Base-by-base conservation (phyloP, 1,140 invertebrate species). In the Hyposmocoma kahamanoa region DNA sequence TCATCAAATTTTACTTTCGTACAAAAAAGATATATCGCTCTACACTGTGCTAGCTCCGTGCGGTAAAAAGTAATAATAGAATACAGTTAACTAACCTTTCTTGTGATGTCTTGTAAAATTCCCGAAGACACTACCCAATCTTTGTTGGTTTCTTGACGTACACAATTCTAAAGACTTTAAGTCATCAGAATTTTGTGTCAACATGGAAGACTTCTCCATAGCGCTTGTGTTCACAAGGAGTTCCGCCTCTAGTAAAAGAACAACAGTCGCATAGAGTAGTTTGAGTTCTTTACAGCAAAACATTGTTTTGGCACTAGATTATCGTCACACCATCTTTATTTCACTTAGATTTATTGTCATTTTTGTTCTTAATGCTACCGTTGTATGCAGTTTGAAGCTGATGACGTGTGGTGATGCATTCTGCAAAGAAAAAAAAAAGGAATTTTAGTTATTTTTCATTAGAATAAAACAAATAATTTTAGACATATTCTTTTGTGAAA, bases 241-340 rank as follows among this genome's bases (percentile, higher is more conserved):
- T 50, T 78, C 71, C 21, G 71, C 72, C 75, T 84, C 73, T n/a
- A 84, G 67, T 52, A 84, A 70, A 34, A 84, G 63, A 66, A 84
- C 68, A 62, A 84, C 53, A 66, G 68, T 75, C 22, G 77, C 77
- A 52, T 83, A 84, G 58, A 84, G 60, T 80, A 83, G 59, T 68
- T 84, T 82, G 18, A 83, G 79, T 84, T 83, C 77, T 79, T 80
- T 81, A 72, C 75, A 72, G 75, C 68, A 79, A 79, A 71, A 77
- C 81, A 84, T 84, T 80, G 80, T 83, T 78, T 84, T 81, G 81
- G 73, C 75, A 82, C 78, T 75, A 47, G 45, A 50, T 59, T 48
- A 67, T 54, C 53, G 66, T 80, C 74, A 81, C 76, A 78, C 76
- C 69, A 60, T 65, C 44, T 48, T 21, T 20, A 9, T 52, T 56